A percentile compares a stretch with the other conserved stretches of the same genome.
Evolutionary conservation across 2,113 vertebrate genomes (phyloP).

Genomic region (Ptyas mucosa): DNA sequence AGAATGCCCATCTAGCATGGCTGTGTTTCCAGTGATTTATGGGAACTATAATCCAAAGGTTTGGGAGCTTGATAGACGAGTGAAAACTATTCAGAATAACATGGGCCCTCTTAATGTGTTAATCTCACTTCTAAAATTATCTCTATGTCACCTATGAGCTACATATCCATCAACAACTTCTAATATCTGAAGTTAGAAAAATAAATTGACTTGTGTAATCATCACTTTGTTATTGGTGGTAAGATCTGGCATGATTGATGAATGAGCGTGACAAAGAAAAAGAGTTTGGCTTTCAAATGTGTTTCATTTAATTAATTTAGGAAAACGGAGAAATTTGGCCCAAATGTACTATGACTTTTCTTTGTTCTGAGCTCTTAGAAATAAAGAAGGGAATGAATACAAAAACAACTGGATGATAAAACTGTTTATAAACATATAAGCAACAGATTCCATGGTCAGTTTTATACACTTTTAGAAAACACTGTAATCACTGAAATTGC

Average conservation of each 20-base stretch:
- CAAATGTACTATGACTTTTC: not conserved
- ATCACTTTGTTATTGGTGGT: not conserved
- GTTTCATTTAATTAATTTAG: not conserved
- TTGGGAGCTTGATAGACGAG: not conserved
- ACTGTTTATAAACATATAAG: not conserved
- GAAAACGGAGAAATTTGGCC: not conserved
- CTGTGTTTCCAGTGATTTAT: not conserved
- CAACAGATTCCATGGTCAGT: not conserved
- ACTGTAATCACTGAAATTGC: not conserved
- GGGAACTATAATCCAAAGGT: not conserved
- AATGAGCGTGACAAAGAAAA: not conserved
- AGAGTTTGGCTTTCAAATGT: not conserved
- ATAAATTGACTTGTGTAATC: not conserved
- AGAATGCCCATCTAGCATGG: not conserved
- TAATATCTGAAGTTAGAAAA: not conserved
- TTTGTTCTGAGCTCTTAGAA: not conserved
- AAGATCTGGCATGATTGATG: not conserved
- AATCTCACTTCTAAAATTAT: not conserved
- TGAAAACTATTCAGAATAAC: not conserved
- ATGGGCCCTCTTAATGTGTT: not conserved
- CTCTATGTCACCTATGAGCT: not conserved
- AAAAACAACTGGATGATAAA: not conserved
- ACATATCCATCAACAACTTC: not conserved
- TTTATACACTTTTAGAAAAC: not conserved
- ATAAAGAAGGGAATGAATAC: not conserved